Evolutionary conservation across 1,140 invertebrate species (phyloP).

Genomic region (Zaprionus taronus): DNA sequence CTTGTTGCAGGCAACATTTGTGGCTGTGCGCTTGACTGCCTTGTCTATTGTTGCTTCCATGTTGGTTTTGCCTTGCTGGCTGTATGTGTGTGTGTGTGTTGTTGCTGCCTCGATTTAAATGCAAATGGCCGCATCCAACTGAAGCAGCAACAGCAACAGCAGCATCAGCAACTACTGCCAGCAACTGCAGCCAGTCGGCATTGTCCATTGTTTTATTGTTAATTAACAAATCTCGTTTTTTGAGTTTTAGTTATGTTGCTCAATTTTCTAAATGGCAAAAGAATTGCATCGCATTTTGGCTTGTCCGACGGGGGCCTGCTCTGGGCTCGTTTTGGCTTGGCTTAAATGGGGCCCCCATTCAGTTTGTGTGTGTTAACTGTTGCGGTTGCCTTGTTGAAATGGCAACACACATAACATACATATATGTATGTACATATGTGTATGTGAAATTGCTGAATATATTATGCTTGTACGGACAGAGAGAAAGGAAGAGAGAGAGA

Average conservation of each 20-base stretch:
- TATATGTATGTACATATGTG: slow-evolving; percentile 1
- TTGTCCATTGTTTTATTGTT: slow-evolving; percentile 71
- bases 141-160: slow-evolving; percentile 6
- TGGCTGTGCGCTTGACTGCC: slow-evolving; percentile 64
- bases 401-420: not conserved
- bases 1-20: slow-evolving; percentile 71
- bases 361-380: slow-evolving; percentile 36
- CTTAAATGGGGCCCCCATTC: slow-evolving; percentile 39
- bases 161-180: not conserved
- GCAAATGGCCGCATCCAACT: slow-evolving; percentile 61
- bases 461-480: not conserved
- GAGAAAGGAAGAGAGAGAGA: not conserved
- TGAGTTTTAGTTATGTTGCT: slow-evolving; percentile 46
- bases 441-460: not conserved
- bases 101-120: slow-evolving; percentile 74
- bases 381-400: slow-evolving; percentile 35
- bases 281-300: slow-evolving; percentile 41
- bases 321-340: not conserved
- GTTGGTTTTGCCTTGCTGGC: slow-evolving; percentile 51
- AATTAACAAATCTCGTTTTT: slow-evolving; percentile 79
- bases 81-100: slow-evolving; percentile 30
- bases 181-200: slow-evolving; percentile 17
- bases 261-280: slow-evolving; percentile 60
- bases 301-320: not conserved
- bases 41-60: slow-evolving; percentile 73